phyloP scores from a whole-genome alignment of 1,140 invertebrate species.

The Proctacanthus coquilletti region DNA sequence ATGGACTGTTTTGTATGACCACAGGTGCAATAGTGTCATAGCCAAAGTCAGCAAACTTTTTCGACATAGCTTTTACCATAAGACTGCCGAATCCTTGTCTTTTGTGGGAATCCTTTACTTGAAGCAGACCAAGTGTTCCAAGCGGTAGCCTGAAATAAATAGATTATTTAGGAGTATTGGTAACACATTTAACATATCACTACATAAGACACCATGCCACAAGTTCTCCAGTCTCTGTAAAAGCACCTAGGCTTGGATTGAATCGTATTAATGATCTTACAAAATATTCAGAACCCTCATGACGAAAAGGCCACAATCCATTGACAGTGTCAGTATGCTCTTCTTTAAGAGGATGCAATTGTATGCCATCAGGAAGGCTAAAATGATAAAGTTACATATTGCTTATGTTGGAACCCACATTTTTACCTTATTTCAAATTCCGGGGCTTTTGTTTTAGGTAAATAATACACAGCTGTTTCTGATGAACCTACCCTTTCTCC shows the following conservation, averaged over 20 bases:
- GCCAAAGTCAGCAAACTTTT: not conserved
- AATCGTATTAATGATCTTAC: not conserved
- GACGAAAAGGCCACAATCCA: not conserved
- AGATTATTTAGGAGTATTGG: not conserved
- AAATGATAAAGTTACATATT: not conserved
- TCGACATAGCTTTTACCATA: not conserved
- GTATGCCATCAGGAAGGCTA: not conserved
- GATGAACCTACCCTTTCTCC: no score
- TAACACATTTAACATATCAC: no score
- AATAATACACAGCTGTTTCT: no score
- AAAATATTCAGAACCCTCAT: not conserved
- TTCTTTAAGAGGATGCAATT: not conserved
- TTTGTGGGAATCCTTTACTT: not conserved
- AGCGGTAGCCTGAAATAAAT: not conserved
- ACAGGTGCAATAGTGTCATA: not conserved
- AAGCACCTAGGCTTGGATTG: not conserved
- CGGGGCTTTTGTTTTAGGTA: no score
- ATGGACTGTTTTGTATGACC: not conserved
- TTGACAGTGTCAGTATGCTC: not conserved
- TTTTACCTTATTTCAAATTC: not conserved
- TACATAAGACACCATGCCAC: no score
- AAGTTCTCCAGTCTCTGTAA: not conserved
- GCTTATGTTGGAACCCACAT: not conserved
- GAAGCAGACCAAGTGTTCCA: not conserved
- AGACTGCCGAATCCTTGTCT: not conserved